Evolutionary conservation across 2,888 invertebrate species (phyloP).

Genomic region (Plebejus anna): DNA sequence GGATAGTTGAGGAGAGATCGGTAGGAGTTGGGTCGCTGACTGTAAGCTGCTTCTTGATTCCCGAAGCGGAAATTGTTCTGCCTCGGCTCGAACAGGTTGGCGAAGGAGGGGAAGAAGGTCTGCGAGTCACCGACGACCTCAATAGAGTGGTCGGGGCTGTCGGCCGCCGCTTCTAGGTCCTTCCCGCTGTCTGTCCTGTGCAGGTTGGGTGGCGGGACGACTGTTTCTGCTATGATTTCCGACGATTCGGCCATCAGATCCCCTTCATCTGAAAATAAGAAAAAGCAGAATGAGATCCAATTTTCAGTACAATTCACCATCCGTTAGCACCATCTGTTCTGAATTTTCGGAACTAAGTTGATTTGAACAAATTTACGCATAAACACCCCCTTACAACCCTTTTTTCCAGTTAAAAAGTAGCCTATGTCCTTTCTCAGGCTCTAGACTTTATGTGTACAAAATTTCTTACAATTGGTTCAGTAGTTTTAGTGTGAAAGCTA

Average conservation of each 20-base stretch:
- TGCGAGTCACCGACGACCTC: conserved; percentile 81
- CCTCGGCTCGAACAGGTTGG: conserved; percentile 81
- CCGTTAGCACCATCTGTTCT: too few relatives aligned
- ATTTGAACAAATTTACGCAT: too few relatives aligned
- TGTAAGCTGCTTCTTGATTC: conserved; percentile 81
- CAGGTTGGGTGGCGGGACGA: conserved; percentile 59
- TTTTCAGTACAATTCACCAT: not conserved
- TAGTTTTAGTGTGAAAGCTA: too few relatives aligned
- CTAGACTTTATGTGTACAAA: too few relatives aligned
- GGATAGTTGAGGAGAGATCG: conserved; percentile 71
- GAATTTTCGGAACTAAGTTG: too few relatives aligned
- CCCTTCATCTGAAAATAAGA: conserved; percentile 60
- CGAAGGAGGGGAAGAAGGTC: conserved; percentile 89
- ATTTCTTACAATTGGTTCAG: too few relatives aligned
- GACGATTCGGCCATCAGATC: conserved; percentile 71
- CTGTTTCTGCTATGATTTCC: conserved; percentile 68
- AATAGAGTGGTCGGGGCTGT: conserved; percentile 69
- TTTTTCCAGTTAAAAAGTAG: too few relatives aligned
- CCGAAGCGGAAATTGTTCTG: conserved; percentile 75
- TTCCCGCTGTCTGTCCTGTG: conserved; percentile 46
- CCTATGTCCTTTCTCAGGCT: too few relatives aligned
- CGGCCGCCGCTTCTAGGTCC: conserved; percentile 52
- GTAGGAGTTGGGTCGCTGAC: conserved; percentile 78
- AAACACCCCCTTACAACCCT: too few relatives aligned
- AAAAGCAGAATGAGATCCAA: conserved; percentile 23